Conservation (phyloP, 2,888 invertebrate species). For the Drosophila trichaetosa region DNA sequence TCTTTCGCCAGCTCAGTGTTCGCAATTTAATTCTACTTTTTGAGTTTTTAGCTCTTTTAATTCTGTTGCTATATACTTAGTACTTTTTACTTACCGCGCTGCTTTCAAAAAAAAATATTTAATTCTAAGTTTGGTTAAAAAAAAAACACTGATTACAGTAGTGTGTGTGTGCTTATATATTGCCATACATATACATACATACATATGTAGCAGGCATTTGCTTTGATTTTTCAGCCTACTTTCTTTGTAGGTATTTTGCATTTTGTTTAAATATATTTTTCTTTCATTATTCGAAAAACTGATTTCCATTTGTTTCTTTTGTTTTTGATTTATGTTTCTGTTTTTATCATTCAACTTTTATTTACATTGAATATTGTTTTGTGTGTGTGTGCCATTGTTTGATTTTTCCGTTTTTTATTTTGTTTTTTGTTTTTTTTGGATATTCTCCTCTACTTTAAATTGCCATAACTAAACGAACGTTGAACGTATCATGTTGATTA, state of each 20-base stretch:
- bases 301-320: slow-evolving; percentile 21
- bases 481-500: slow-evolving; percentile 76
- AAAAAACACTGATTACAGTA: slow-evolving; percentile 56
- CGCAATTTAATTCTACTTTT: slow-evolving; percentile 13
- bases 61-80: slow-evolving; percentile 43
- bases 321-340: slow-evolving; percentile 7
- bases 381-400: slow-evolving; percentile 10
- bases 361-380: slow-evolving; percentile 65
- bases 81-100: slow-evolving; percentile 55
- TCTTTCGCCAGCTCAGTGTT: slow-evolving; percentile 18
- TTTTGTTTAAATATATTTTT: slow-evolving; percentile 28
- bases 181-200: slow-evolving; percentile 16
- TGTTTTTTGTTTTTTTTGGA: not conserved
- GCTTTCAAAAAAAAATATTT: slow-evolving; percentile 52
- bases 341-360: slow-evolving; percentile 43
- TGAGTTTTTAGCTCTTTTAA: slow-evolving; percentile 1
- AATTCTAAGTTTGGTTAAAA: slow-evolving; percentile 45
- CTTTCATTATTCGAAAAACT: slow-evolving; percentile 48
- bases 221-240: slow-evolving; percentile 58
- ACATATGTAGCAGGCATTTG: slow-evolving; percentile 17
- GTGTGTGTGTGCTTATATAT: slow-evolving; percentile 18
- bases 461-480: slow-evolving; percentile 77
- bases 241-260: slow-evolving; percentile 21
- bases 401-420: slow-evolving; percentile 19
- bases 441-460: slow-evolving; percentile 42